Conservation (phyloP, 1,140 invertebrate genomes). For the Drosophila lacteicornis region DNA sequence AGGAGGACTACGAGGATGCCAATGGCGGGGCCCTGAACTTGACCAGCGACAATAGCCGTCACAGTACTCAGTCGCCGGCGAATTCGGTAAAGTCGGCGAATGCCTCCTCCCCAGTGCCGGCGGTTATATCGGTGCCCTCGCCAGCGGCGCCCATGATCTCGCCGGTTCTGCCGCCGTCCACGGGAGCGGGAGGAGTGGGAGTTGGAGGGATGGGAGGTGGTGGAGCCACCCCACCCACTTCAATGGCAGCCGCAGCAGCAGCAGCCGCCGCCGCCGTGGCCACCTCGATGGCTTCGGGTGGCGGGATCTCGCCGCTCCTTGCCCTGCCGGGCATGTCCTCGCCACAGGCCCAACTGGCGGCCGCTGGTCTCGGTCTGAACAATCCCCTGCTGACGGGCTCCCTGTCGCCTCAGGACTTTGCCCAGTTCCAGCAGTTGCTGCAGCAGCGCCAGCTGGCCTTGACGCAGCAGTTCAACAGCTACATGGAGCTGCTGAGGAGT, state of each 20-base stretch:
- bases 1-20: constrained; percentile 72
- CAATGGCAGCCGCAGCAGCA: constrained; percentile 64
- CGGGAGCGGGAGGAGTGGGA: constrained; percentile 1
- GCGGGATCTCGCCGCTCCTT: constrained; percentile 66
- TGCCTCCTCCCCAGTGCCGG: constrained; percentile 38
- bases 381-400: constrained; percentile 56
- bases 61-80: constrained; percentile 76
- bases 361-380: constrained; percentile 43
- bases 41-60: constrained; percentile 81
- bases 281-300: constrained; percentile 24
- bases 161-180: constrained; percentile 44
- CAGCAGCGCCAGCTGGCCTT: constrained; percentile 78
- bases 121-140: constrained; percentile 29
- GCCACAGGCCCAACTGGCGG: constrained; percentile 69
- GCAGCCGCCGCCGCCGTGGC: constrained; percentile 62
- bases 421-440: constrained; percentile 76
- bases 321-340: constrained; percentile 68
- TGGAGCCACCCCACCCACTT: constrained; percentile 23
- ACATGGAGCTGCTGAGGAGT: constrained; percentile 73
- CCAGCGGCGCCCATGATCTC: constrained; percentile 52
- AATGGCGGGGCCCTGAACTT: constrained; percentile 78
- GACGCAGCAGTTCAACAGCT: constrained; percentile 82
- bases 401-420: constrained; percentile 74
- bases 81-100: constrained; percentile 69
- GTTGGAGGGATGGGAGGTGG: constrained; percentile 7